Percentiles rank a stretch among this genome's conserved stretches.
These are phyloP conservation scores for Salvelinus namaycush DNA, from an alignment of 2,113 vertebrate species.

Conservation along the genomic window DNA sequence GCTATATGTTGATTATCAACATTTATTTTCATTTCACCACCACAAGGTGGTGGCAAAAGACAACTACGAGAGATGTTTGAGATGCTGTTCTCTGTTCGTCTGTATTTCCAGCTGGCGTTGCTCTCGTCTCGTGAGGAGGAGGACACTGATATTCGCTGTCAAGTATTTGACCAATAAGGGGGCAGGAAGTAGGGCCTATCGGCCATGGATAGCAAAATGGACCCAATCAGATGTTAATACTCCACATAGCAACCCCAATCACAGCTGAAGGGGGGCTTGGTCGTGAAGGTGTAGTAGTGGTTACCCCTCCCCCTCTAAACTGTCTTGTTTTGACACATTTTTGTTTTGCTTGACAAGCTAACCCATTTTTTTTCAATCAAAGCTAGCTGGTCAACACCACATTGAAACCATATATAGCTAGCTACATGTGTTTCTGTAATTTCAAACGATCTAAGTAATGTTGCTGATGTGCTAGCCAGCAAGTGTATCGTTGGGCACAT, in stretches of 20 bases:
- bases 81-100: too few species aligned
- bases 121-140: too few species aligned
- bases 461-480: slow-evolving; percentile 30
- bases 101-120: too few species aligned
- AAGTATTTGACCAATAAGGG: background rate
- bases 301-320: slow-evolving; percentile 17
- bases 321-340: background rate
- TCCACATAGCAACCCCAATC: slow-evolving; percentile 66
- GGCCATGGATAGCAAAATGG: background rate
- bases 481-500: slow-evolving; percentile 34
- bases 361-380: background rate
- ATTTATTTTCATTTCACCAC: too few species aligned
- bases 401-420: too few species aligned
- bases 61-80: too few species aligned
- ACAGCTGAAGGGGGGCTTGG: slow-evolving; percentile 50
- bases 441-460: slow-evolving; percentile 7
- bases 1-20: too few species aligned
- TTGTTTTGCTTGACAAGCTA: background rate
- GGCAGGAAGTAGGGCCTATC: slow-evolving; percentile 45
- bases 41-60: too few species aligned
- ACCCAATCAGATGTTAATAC: slow-evolving; percentile 47
- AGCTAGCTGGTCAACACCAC: too few species aligned
- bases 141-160: background rate
- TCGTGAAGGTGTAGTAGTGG: slow-evolving; percentile 55
- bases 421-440: background rate